Evolutionary conservation across 2,113 vertebrate species (phyloP), one percentile per base, ranked within the genome.

Genomic region (Eurystomus gularis): DNA sequence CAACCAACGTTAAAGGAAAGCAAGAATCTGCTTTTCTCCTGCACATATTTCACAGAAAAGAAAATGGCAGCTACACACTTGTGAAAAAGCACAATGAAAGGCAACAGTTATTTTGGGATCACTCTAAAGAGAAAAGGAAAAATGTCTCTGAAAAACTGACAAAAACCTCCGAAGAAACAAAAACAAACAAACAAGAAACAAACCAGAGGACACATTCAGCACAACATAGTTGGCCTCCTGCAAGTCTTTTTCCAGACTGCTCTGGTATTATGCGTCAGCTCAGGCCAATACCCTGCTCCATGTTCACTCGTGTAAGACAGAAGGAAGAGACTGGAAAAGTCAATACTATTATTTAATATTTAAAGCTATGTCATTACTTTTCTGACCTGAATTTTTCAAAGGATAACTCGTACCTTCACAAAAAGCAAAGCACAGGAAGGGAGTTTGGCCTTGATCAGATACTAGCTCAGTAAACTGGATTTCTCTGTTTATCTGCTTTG

Each of bases 171-270:
- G n/a, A n/a, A n/a, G n/a, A n/a, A 17, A 48, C 15, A 46, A 20
- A 26, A 6, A 33, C 31, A 29, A 23, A 40, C 17, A 73, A 25
- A 7, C 5, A 54, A 54, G 10, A 29, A 23, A 24, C 21, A 61
- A 61, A 14, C 28, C 17, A 31, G 17, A 84, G 8, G 15, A 57
- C 4, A 42, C 11, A 40, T 18, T 64, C 28, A 42, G 31, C 33
- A 42, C 16, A 40, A 31, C 3, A 17, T 0, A 0, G 6, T 0
- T 44, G 5, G 11, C 9, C 26, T 85, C 23, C 55, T 51, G 9
- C 7, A 83, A 76, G 4, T 35, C 46, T 80, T 60, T 77, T 48
- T 33, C 28, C 25, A 64, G 6, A 33, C 49, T 48, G 13, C 13
- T 35, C 51, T 20, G 7, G 10, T 52, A 66, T 5, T 44, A 16